Percentiles rank a stretch among this genome's conserved stretches.
phyloP scores from a whole-genome alignment of 2,797 vertebrate species.

The Bradypodion pumilum region DNA sequence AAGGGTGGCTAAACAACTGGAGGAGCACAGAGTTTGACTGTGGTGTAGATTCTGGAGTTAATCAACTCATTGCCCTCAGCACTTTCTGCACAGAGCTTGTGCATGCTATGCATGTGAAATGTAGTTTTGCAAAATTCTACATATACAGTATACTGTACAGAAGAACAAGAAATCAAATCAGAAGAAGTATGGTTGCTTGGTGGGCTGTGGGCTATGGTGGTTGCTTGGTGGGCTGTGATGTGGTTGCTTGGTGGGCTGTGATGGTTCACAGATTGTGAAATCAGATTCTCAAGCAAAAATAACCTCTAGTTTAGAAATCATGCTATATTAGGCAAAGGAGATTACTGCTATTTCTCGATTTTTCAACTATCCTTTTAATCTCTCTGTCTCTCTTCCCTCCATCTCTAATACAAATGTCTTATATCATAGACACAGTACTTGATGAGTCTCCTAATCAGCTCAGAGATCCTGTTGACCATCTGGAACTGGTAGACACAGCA shows the following conservation, averaged over 20 bases:
- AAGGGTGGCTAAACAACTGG: no score
- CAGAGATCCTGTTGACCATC: conserved; percentile 71
- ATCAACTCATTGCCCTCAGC: background rate
- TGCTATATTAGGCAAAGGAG: background rate
- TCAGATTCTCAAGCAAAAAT: background rate
- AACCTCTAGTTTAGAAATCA: background rate
- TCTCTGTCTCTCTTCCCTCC: background rate
- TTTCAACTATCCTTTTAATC: background rate
- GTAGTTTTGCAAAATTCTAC: background rate
- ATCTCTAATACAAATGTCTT: conserved; percentile 12
- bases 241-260: background rate
- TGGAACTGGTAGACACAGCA: conserved; percentile 83
- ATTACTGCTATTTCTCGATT: background rate
- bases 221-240: background rate
- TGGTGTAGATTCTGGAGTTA: background rate
- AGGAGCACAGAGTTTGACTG: no score
- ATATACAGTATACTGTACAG: no score
- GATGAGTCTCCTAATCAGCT: conserved; percentile 84
- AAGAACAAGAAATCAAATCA: background rate
- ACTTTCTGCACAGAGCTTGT: background rate
- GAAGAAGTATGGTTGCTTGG: background rate
- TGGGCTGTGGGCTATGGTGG: no score
- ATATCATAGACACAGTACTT: conserved; percentile 76
- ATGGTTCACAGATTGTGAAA: background rate
- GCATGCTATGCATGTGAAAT: background rate